Conservation (phyloP, 1,140 invertebrate species). For the Globodera rostochiensis region DNA sequence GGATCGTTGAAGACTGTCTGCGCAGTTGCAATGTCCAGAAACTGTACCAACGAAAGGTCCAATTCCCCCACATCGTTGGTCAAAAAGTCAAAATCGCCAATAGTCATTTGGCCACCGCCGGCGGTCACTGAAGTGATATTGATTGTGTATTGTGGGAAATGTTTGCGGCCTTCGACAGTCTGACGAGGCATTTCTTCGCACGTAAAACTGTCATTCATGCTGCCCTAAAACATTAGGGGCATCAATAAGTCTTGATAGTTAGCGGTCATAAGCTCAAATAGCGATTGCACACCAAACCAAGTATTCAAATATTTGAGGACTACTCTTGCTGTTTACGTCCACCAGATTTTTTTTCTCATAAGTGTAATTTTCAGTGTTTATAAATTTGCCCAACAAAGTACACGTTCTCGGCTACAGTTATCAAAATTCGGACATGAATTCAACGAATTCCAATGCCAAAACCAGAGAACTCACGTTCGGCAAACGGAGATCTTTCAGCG, state of each 20-base stretch:
- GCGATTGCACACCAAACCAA: no score
- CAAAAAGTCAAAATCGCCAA: slow-evolving; percentile 21
- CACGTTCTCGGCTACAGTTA: no score
- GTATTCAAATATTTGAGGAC: no score
- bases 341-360: no score
- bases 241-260: no score
- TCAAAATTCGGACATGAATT: no score
- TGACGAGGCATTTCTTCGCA: slow-evolving; percentile 2
- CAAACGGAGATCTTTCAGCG: slow-evolving; percentile 7
- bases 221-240: no score
- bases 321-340: no score
- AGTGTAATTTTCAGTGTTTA: no score
- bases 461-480: background rate
- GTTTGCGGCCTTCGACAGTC: background rate
- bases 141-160: background rate
- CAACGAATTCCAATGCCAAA: no score
- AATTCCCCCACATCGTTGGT: background rate
- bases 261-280: no score
- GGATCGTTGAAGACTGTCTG: slow-evolving; percentile 32
- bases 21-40: slow-evolving; percentile 33
- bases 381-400: no score
- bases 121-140: slow-evolving; percentile 7
- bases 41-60: slow-evolving; percentile 24
- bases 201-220: background rate
- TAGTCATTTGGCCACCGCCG: background rate